phyloP scores from a whole-genome alignment of 2,888 invertebrate species.

The Ditula angustiorana region DNA sequence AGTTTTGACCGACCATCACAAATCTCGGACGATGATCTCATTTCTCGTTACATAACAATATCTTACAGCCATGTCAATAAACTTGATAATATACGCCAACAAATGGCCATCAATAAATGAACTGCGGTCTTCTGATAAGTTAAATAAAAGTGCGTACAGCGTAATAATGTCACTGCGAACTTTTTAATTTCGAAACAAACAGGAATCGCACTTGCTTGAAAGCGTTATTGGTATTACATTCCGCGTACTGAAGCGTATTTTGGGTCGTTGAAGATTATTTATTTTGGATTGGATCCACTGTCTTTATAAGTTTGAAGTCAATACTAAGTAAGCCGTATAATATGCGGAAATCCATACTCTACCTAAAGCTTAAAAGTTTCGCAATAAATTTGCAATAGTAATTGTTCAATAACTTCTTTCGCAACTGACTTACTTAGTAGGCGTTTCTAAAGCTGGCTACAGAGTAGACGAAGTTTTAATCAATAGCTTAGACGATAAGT shows the following conservation, averaged over 20 bases:
- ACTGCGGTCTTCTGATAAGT: slow-evolving; percentile 27
- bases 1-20: slow-evolving; percentile 43
- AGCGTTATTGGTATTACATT: slow-evolving; percentile 3
- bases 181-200: slow-evolving; percentile 28
- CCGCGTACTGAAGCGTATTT: not conserved
- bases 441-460: not conserved
- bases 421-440: not conserved
- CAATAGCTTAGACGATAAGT: no score
- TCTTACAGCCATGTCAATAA: slow-evolving; percentile 55
- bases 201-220: slow-evolving; percentile 9
- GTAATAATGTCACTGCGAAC: slow-evolving; percentile 17
- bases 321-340: not conserved
- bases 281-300: not conserved
- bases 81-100: slow-evolving; percentile 52
- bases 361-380: slow-evolving; percentile 3
- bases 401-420: slow-evolving; percentile 13
- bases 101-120: slow-evolving; percentile 49
- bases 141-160: slow-evolving; percentile 28
- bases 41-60: slow-evolving; percentile 53
- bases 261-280: not conserved
- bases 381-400: slow-evolving; percentile 13
- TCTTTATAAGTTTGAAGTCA: not conserved
- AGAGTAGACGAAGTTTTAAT: not conserved
- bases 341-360: not conserved
- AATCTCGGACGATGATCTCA: slow-evolving; percentile 66